A percentile compares a stretch with the other conserved stretches of the same genome.
phyloP scores from a whole-genome alignment of 2,797 vertebrate species.

The Sebastes hopkinsi region DNA sequence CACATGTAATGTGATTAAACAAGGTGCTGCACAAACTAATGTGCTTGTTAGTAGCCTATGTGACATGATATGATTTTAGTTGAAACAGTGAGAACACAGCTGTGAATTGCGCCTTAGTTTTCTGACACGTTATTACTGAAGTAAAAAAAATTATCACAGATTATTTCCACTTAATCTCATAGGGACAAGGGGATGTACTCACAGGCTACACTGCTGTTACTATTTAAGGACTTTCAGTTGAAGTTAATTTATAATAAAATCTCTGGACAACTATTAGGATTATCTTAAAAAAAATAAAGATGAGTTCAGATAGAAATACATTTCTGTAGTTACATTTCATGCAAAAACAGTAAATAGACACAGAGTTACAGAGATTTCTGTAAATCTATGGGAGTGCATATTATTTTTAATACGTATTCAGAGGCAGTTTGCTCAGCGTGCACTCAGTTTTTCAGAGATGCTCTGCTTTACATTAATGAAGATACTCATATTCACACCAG shows the following conservation, averaged over 20 bases:
- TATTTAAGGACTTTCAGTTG: not conserved
- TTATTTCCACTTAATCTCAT: not conserved
- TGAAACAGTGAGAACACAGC: not conserved
- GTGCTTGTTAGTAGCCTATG: not conserved
- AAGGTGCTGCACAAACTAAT: not conserved
- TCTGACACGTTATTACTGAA: not conserved
- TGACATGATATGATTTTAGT: not conserved
- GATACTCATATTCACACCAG: slow-evolving; percentile 8
- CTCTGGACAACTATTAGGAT: not conserved
- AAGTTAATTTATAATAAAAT: not conserved
- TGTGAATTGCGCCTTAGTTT: not conserved
- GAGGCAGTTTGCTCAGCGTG: not conserved
- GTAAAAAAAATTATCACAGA: not conserved
- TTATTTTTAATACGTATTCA: not conserved
- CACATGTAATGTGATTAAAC: not conserved
- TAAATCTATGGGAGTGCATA: not conserved
- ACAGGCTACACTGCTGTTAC: not conserved
- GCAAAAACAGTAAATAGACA: not conserved
- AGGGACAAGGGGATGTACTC: no score
- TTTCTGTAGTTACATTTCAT: not conserved
- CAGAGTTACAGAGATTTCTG: not conserved
- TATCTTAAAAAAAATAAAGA: not conserved
- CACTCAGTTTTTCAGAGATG: not conserved
- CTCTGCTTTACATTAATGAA: slow-evolving; percentile 15
- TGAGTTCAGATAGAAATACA: not conserved